phyloP scores from a whole-genome alignment of 2,888 invertebrate species.

The Frankliniella intonsa region DNA sequence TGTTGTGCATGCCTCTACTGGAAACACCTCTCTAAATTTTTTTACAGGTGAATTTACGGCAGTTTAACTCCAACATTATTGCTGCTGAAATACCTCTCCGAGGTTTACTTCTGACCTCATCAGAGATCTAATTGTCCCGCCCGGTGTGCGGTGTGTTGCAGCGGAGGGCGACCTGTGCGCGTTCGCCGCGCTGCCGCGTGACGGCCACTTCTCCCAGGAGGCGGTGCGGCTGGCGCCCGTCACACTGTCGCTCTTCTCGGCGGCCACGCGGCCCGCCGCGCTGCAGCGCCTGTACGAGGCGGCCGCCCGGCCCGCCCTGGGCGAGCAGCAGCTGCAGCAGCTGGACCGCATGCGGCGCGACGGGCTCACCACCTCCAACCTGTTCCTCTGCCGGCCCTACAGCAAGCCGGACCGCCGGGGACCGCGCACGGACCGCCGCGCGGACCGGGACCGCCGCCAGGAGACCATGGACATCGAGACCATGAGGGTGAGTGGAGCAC shows the following conservation, averaged over 20 bases:
- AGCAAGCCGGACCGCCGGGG: constrained; percentile 54
- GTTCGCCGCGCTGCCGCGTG: constrained; percentile 64
- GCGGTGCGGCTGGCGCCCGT: constrained; percentile 49
- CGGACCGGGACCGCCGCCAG: background rate
- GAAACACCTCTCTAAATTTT: no score
- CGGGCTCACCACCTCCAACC: constrained; percentile 59
- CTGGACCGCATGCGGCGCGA: constrained; percentile 64
- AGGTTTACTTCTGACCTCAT: no score
- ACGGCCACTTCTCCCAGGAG: constrained; percentile 68
- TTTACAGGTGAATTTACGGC: no score
- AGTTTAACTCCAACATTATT: no score
- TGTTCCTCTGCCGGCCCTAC: constrained; percentile 71
- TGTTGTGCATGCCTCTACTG: no score
- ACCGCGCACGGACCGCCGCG: constrained; percentile 61
- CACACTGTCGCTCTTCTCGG: constrained; percentile 69
- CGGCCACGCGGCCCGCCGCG: constrained; percentile 67
- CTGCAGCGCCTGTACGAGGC: constrained; percentile 73
- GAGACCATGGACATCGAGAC: constrained; percentile 79
- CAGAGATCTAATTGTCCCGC: no score
- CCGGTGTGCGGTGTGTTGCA: constrained; percentile 54
- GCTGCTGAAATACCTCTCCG: no score
- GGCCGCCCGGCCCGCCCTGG: constrained; percentile 59
- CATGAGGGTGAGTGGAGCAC: constrained; percentile 63
- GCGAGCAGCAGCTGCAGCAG: constrained; percentile 58
- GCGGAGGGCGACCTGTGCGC: constrained; percentile 88